Evolutionary conservation across 1,140 invertebrate genomes (phyloP).

Genomic region (Coenobita brevimanus): DNA sequence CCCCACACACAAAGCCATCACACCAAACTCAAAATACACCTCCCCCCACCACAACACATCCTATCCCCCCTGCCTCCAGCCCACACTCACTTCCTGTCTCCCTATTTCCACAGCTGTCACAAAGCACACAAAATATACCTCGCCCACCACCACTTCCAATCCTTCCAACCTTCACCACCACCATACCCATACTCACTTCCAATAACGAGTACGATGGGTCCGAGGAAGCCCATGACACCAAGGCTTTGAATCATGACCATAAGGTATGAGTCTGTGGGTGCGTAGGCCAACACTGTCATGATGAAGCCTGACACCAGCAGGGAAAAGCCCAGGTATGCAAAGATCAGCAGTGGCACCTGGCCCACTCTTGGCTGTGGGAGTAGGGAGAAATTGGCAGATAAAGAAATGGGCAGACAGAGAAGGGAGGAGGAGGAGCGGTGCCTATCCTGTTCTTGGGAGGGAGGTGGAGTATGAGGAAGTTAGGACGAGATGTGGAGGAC

Average conservation of each 20-base stretch:
- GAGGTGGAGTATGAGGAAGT: too few relatives aligned
- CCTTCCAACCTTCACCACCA: too few relatives aligned
- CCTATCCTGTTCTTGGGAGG: too few relatives aligned
- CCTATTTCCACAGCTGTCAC: too few relatives aligned
- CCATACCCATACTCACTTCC: constrained; percentile 59
- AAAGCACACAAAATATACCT: too few relatives aligned
- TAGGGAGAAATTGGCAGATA: too few relatives aligned
- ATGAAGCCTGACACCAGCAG: constrained; percentile 69
- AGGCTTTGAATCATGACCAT: constrained; percentile 70
- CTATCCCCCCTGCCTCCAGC: neutral
- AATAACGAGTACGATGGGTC: constrained; percentile 68
- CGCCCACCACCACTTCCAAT: too few relatives aligned
- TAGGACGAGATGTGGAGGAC: too few relatives aligned
- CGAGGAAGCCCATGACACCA: constrained; percentile 67
- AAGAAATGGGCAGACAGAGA: too few relatives aligned
- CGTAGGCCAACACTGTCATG: constrained; percentile 69
- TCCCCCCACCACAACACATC: neutral
- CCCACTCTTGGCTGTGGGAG: constrained; percentile 60
- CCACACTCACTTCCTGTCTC: neutral
- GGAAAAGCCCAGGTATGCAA: constrained; percentile 69
- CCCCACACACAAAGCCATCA: too few relatives aligned
- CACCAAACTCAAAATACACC: too few relatives aligned
- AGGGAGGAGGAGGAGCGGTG: too few relatives aligned
- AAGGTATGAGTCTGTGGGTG: constrained; percentile 69
- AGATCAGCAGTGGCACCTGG: constrained; percentile 67